A percentile compares a stretch with the other conserved stretches of the same genome.
phyloP scores from a whole-genome alignment of 2,797 vertebrate genomes.

The Gymnoscopelus braueri region DNA sequence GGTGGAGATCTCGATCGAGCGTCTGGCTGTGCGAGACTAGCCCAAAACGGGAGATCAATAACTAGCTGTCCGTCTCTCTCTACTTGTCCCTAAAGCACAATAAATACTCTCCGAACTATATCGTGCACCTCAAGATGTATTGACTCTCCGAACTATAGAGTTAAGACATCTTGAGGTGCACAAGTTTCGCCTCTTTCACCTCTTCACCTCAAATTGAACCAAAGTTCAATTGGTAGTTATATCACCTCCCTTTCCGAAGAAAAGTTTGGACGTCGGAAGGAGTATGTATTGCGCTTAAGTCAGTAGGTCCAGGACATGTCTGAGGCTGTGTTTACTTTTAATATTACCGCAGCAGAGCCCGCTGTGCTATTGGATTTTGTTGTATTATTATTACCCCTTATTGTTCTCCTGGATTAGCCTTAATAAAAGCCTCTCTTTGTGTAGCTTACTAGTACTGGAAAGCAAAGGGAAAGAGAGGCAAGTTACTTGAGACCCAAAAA shows the following conservation, averaged over 20 bases:
- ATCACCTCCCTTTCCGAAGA: constrained; percentile 24
- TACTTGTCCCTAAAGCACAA: too few relatives aligned
- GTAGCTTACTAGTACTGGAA: constrained; percentile 56
- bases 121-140: too few relatives aligned
- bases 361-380: constrained; percentile 31
- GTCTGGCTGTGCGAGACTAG: too few relatives aligned
- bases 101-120: too few relatives aligned
- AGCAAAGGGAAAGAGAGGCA: constrained; percentile 11
- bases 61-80: too few relatives aligned
- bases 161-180: too few relatives aligned
- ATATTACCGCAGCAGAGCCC: constrained; percentile 63
- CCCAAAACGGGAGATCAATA: too few relatives aligned
- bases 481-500: constrained; percentile 2
- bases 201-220: too few relatives aligned
- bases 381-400: constrained; percentile 33
- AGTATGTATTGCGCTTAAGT: background rate
- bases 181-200: too few relatives aligned
- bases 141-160: too few relatives aligned
- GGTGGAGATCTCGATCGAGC: too few relatives aligned
- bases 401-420: constrained; percentile 32
- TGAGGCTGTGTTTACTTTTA: constrained; percentile 48
- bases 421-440: constrained; percentile 47
- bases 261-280: constrained; percentile 27
- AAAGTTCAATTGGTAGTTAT: constrained; percentile 66
- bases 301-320: constrained; percentile 41